Percentiles rank a stretch among this genome's conserved stretches.
Evolutionary conservation across 2,888 invertebrate genomes (phyloP).

Genomic region (Lasioglossum vierecki): DNA sequence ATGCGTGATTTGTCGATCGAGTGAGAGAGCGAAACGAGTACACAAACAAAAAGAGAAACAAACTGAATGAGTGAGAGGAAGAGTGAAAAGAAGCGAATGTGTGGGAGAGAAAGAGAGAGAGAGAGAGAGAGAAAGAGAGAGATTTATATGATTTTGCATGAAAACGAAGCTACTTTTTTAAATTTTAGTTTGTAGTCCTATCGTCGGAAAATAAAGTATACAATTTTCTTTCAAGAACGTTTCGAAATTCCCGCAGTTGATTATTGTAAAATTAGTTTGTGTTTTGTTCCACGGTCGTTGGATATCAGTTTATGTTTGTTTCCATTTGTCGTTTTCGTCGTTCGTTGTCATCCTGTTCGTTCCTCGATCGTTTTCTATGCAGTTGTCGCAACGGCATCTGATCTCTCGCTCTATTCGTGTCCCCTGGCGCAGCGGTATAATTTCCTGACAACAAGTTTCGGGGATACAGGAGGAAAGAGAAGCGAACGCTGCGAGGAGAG

Average conservation of each 20-base stretch:
- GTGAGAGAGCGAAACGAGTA: conserved; percentile 38
- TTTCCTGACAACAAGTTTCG: background rate
- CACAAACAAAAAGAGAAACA: conserved; percentile 29
- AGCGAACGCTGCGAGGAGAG: conserved; percentile 40
- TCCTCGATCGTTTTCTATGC: background rate
- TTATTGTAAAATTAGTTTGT: conserved; percentile 29
- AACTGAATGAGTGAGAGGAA: conserved; percentile 33
- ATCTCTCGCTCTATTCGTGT: background rate
- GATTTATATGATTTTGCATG: conserved; percentile 77
- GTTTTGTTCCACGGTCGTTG: background rate
- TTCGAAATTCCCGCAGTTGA: conserved; percentile 22
- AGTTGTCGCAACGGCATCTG: background rate
- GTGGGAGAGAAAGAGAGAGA: background rate
- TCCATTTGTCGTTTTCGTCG: background rate
- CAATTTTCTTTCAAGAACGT: conserved; percentile 73
- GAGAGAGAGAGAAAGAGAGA: conserved; percentile 49
- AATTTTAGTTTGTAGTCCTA: conserved; percentile 79
- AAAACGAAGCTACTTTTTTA: conserved; percentile 75
- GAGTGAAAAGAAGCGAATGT: conserved; percentile 35
- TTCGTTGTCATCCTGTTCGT: background rate
- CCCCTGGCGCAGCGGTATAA: background rate
- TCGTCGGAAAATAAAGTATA: conserved; percentile 78
- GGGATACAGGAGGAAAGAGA: conserved; percentile 15
- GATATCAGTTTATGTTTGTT: background rate
- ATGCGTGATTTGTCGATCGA: conserved; percentile 69